phyloP scores from a whole-genome alignment of 2,797 vertebrate genomes.

The Sciurus vulgaris region DNA sequence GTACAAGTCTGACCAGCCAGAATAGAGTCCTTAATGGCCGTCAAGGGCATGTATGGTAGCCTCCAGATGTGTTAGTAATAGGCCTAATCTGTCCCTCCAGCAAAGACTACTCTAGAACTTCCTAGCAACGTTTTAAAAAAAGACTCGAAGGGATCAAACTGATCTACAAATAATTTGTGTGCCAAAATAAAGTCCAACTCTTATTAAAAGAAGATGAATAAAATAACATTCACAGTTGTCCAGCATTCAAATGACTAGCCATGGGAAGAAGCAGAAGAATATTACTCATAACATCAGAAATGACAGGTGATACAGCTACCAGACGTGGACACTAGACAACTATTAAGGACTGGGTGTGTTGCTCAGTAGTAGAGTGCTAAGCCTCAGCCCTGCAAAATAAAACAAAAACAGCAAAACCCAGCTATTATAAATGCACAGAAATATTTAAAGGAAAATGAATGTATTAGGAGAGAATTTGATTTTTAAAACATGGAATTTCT shows the following conservation, averaged over 20 bases:
- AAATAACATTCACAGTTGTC: neutral
- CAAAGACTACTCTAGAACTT: neutral
- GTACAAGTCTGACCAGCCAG: neutral
- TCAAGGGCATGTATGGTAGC: neutral
- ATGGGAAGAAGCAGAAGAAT: neutral
- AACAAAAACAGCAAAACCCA: neutral
- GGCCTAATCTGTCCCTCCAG: neutral
- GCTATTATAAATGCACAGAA: neutral
- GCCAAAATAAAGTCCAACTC: conserved; percentile 22
- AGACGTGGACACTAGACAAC: neutral
- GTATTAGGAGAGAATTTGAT: neutral
- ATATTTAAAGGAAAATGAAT: neutral
- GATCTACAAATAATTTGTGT: neutral
- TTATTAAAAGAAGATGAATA: conserved; percentile 17
- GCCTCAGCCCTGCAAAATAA: neutral
- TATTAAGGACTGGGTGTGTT: neutral
- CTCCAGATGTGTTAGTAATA: neutral
- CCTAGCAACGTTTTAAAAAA: neutral
- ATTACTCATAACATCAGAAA: neutral
- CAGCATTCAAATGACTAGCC: neutral
- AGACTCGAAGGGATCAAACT: neutral
- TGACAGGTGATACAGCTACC: neutral
- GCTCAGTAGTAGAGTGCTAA: neutral
- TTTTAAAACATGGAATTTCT: neutral
- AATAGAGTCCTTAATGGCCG: neutral